Base-by-base conservation (phyloP, 1,140 invertebrate genomes). In the Drosophila ohnishii region DNA sequence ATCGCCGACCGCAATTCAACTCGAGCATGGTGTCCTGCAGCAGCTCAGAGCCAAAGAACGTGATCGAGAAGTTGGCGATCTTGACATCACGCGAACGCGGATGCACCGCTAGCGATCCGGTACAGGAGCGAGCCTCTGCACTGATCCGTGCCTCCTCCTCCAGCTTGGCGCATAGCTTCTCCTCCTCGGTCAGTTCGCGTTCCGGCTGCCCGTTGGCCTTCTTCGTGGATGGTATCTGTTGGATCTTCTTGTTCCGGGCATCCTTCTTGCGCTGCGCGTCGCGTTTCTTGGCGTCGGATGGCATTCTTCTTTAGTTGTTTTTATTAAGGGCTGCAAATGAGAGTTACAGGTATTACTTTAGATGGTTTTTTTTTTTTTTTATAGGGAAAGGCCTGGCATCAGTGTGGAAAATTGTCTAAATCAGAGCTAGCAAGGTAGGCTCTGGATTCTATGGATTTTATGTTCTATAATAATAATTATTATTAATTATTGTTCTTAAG, bases 191-290 rank as follows among this genome's bases (percentile, higher is more conserved):
- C 59, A 94, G 77, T 76, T 94, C 91, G 11, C 88, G 90, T 1
- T 87, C 85, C 11, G 80, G 53, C 30, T 78, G 78, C 61, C 92
- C 92, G 25, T 90, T 92, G 67, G 88, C 78, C 39, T 90, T 90
- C 59, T 90, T 91, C 14, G 84, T 65, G 42, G 85, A 86, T 40
- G 90, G 84, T 53, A 91, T 83, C 53, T 93, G 92, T 74, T 92
- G 92, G 83, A 95, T 94, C 80, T 95, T 96, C 76, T 95, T 95
- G 73, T 94, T 95, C 80, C 96, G 94, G 30, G 97, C 96, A 83
- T 98, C 97, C 92, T 99, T 99, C 93, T 99, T 99, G 92, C 98
- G 98, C 86, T 97, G 96, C 92, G 98, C 97, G 91, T 98, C 95
- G 86, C 97, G 97, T 94, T 99, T 99, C 92, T 99, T 99, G 3